Conservation (phyloP, 2,797 vertebrate genomes). For the Dendrocincla tyrannina region DNA sequence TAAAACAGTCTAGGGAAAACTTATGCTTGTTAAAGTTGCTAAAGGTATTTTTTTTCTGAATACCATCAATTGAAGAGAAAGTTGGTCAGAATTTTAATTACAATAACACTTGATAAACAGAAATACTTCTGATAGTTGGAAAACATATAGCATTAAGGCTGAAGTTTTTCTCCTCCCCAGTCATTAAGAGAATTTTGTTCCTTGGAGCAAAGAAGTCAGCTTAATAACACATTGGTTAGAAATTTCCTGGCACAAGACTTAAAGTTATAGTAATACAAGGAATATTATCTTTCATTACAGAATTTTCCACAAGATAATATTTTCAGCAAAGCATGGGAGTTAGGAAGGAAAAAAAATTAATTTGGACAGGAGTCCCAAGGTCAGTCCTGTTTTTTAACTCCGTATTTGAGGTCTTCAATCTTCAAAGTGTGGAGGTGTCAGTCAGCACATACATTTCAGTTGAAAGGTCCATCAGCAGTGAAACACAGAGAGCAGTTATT, state of each 20-base stretch:
- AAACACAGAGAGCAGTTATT: not conserved
- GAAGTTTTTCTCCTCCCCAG: not conserved
- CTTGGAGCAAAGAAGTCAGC: not conserved
- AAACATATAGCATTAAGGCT: not conserved
- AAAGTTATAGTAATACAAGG: not conserved
- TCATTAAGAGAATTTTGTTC: not conserved
- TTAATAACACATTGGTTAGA: not conserved
- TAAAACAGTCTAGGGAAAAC: not conserved
- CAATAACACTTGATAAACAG: not conserved
- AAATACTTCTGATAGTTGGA: not conserved
- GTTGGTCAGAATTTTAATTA: not conserved
- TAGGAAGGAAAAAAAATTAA: not conserved
- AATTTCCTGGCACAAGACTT: not conserved
- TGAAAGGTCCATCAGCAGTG: not conserved
- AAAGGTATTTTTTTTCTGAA: not conserved
- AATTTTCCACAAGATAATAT: not conserved
- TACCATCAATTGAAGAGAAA: not conserved
- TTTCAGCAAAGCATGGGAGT: not conserved
- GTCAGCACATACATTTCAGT: not conserved
- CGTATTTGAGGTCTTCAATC: not conserved
- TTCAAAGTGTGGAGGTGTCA: not conserved
- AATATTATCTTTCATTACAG: not conserved
- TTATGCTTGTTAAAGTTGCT: not conserved
- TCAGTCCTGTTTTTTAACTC: not conserved
- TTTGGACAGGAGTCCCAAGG: not conserved